Base-by-base conservation (phyloP, 64 coral and sea anemone genomes). In the Dendronephthya gigantea region DNA sequence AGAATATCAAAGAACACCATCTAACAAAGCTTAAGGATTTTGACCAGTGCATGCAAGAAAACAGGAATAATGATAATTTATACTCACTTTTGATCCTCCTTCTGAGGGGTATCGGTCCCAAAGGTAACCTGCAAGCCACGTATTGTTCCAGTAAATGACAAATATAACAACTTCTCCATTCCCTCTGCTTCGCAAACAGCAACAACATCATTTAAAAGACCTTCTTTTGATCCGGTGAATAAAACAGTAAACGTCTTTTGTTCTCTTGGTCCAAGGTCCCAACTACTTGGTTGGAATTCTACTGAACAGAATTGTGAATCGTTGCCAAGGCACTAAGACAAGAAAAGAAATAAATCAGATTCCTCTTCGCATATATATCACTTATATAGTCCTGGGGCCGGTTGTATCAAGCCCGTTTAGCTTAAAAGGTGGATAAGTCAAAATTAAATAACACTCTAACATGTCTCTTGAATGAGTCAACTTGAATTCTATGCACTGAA, bases 51-150 rank as follows among this genome's bases (percentile, higher is more conserved):
- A 52, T 52, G 23, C 50, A 50, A 10, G 48, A 8, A 52, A n/a
- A n/a, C n/a, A n/a, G n/a, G n/a, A n/a, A 45, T 45, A 45, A 45
- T 45, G n/a, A n/a, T 45, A 45, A 45, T 45, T 66, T 15, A 16
- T 34, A 79, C 72, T 79, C 16, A 79, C 72, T 12, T 16, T 79
- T 79, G 9, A 79, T 34, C 32, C 32, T 36, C 31, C 22, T 7
- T 1, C 31, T 36, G 27, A 29, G 22, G 30, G 37, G 29, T 15
- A 28, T 34, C 72, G 6, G 89, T 97, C 45, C 89, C 90, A 82
- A 97, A 93, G 0, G 89, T 93, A 25, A 97, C 92, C 81, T 88
- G 86, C 10, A 97, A 76, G 16, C 94, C 94, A 31, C 88, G 86
- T 8, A 97, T 82, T 58, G 93, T 91, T 4, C 86, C 88, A 37